These are phyloP conservation scores for Pachyuromys duprasi DNA, from an alignment of 2,797 vertebrate genomes.

Conservation along the genomic window DNA sequence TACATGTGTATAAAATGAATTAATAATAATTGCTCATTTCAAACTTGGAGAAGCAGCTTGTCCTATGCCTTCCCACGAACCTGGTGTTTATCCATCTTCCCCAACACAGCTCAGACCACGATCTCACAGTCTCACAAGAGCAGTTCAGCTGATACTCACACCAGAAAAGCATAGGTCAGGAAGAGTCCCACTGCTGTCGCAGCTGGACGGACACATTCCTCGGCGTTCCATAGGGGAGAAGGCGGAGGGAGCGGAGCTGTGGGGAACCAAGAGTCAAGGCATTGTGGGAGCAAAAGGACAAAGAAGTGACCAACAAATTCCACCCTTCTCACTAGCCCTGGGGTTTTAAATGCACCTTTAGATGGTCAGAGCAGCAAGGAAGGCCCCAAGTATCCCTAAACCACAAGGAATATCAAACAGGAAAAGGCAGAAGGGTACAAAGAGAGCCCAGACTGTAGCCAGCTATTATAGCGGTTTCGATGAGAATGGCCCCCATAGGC, in stretches of 20 bases:
- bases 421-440: background rate
- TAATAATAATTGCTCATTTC: background rate
- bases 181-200: background rate
- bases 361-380: background rate
- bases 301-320: background rate
- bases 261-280: background rate
- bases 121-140: background rate
- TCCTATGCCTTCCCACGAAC: background rate
- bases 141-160: background rate
- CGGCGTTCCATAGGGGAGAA: background rate
- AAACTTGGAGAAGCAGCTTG: background rate
- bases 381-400: background rate
- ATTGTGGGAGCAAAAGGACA: background rate
- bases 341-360: background rate
- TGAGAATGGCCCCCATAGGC: background rate
- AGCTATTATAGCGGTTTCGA: background rate
- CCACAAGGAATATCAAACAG: background rate
- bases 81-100: background rate
- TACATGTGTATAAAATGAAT: background rate
- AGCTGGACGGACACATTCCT: background rate
- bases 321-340: background rate
- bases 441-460: background rate
- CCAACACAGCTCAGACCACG: background rate
- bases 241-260: background rate
- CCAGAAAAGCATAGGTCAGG: conserved; percentile 44